Percentiles rank a stretch among this genome's conserved stretches.
These are phyloP conservation scores for Smittia sp. DNA, from an alignment of 2,888 invertebrate genomes.

Conservation along the genomic window DNA sequence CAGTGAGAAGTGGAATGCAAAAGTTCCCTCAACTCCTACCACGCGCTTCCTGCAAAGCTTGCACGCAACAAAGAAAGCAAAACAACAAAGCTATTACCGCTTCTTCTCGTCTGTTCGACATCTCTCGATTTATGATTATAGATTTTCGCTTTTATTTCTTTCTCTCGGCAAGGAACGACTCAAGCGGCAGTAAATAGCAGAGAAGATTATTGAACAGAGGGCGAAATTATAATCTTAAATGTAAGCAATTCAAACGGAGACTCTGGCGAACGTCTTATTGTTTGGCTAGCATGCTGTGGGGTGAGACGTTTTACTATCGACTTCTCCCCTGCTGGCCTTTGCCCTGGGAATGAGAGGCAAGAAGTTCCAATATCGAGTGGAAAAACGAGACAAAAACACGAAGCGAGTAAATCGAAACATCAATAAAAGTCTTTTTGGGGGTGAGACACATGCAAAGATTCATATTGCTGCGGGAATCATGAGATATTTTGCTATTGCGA, in stretches of 20 bases:
- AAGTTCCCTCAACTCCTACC: too few species aligned
- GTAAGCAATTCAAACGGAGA: neutral
- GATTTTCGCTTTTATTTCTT: neutral
- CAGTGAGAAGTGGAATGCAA: too few species aligned
- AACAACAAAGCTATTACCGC: conserved; percentile 16
- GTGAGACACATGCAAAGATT: too few species aligned
- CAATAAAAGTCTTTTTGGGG: too few species aligned
- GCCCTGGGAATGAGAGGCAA: neutral
- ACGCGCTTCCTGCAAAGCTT: neutral
- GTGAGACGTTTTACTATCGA: neutral
- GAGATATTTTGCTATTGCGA: too few species aligned
- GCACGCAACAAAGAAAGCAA: conserved; percentile 17
- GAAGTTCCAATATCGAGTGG: too few species aligned
- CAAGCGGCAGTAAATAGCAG: conserved; percentile 12
- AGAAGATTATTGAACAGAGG: conserved; percentile 3
- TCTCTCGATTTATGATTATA: conserved; percentile 21
- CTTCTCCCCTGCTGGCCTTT: neutral
- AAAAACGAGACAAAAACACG: too few species aligned
- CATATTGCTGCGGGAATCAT: too few species aligned
- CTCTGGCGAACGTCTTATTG: neutral
- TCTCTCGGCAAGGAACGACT: neutral
- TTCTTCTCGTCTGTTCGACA: neutral
- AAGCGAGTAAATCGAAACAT: too few species aligned
- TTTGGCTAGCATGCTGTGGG: neutral
- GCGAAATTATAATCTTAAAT: conserved; percentile 22